Conservation (phyloP, 2,113 vertebrate genomes). For the Panurus biarmicus region DNA sequence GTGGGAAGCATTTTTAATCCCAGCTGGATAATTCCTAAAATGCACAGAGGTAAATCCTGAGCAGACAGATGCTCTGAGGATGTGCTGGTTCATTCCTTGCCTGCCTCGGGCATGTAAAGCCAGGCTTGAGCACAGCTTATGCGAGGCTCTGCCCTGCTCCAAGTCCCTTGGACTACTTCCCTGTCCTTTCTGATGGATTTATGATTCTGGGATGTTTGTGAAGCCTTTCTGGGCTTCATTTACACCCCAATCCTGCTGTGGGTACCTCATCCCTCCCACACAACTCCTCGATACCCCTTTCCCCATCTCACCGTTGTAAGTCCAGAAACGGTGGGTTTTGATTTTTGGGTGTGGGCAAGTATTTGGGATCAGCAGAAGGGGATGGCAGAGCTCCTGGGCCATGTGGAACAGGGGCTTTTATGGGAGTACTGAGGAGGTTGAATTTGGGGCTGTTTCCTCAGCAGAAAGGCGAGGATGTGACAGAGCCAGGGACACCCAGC, state of each 20-base stretch:
- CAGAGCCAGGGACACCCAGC: neutral
- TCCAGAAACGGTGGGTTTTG: neutral
- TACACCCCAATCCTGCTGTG: rapidly evolving
- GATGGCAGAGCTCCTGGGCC: neutral
- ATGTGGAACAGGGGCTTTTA: neutral
- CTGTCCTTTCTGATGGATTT: neutral
- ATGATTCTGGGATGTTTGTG: neutral
- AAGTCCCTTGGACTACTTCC: rapidly evolving
- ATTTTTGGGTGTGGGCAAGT: neutral
- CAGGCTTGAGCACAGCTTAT: neutral
- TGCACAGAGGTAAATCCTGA: neutral
- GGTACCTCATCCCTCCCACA: rapidly evolving
- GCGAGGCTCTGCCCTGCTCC: neutral
- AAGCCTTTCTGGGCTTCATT: neutral
- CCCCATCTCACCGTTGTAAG: neutral
- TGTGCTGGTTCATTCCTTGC: neutral
- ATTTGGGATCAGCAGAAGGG: neutral
- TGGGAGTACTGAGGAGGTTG: neutral
- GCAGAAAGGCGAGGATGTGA: rapidly evolving
- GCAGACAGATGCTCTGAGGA: neutral
- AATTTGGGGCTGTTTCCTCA: neutral
- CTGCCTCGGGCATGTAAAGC: neutral
- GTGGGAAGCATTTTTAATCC: neutral
- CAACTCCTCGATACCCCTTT: rapidly evolving
- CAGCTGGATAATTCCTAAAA: constrained; percentile 16